Base-by-base conservation (phyloP, 2,888 invertebrate genomes). In the Lamproptera curius region DNA sequence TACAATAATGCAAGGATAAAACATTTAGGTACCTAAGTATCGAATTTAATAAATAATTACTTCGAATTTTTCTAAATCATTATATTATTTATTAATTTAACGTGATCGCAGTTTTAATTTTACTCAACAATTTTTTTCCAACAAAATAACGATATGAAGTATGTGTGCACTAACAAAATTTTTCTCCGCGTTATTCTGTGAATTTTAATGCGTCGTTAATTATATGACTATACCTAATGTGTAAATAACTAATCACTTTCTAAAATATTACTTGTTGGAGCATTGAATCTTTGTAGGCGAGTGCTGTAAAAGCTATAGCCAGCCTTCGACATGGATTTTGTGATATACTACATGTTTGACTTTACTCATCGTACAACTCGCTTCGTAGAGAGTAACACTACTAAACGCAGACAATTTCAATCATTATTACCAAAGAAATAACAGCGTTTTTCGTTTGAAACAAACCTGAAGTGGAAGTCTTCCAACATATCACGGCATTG, bases 281-380 rank as follows among this genome's bases (percentile, higher is more conserved):
- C 2, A 28, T 10, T 10, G 20, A 11, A 59, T 56, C 52, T 59
- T 54, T 53, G 58, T 58, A 61, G 55, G 56, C 48, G 44, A 50
- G 53, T 61, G n/a, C n/a, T n/a, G n/a, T 54, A 55, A 64, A 60
- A 67, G 44, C 65, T 66, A 69, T 64, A 53, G 58, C 47, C 46
- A 53, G 54, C 56, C 49, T 55, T 58, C 57, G 46, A 59, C 63
- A 55, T 48, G 51, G 53, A 53, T 55, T 51, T 54, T 43, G 53
- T 59, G 62, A 70, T 67, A 63, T 62, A 67, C 51, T 59, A 57
- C 56, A 49, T 41, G 42, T 58, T 57, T 56, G 59, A 60, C 60
- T 63, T 61, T 57, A 62, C 61, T 61, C 56, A 59, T 53, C 46
- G 55, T 60, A 53, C 52, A 50, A 40, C 58, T 58, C 58, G 58